Percentiles rank a stretch among this genome's conserved stretches.
phyloP scores from a whole-genome alignment of 2,888 invertebrate genomes.

The Myopa tessellatipennis region DNA sequence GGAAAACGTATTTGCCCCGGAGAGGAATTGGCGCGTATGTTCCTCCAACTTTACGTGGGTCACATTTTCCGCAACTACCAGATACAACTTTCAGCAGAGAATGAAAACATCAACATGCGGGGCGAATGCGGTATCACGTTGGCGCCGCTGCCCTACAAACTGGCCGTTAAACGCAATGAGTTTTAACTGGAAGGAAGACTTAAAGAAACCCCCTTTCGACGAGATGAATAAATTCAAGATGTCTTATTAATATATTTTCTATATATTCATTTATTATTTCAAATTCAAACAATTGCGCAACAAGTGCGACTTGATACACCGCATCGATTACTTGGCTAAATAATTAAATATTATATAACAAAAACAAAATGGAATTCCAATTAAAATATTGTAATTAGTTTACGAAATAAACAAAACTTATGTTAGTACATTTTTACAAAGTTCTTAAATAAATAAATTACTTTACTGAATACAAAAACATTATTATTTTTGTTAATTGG shows the following conservation, averaged over 20 bases:
- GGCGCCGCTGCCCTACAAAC: constrained; percentile 73
- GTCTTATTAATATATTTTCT: no score
- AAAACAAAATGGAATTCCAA: constrained; percentile 46
- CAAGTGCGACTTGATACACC: not conserved
- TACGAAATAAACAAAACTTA: constrained; percentile 34
- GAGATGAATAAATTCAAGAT: no score
- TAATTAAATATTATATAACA: constrained; percentile 52
- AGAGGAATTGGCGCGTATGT: constrained; percentile 83
- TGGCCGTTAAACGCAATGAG: constrained; percentile 53
- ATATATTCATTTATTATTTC: no score
- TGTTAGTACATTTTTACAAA: constrained; percentile 35
- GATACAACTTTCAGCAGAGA: constrained; percentile 65
- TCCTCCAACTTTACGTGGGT: constrained; percentile 74
- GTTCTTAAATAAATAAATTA: not conserved
- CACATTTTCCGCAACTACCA: constrained; percentile 73
- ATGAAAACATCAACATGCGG: constrained; percentile 71
- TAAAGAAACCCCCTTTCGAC: no score
- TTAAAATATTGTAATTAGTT: constrained; percentile 41
- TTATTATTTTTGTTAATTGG: constrained; percentile 18
- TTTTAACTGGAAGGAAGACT: no score
- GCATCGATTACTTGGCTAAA: constrained; percentile 23
- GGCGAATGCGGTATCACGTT: constrained; percentile 83
- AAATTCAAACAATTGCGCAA: not conserved
- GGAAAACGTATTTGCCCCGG: constrained; percentile 89
- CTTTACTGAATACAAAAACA: constrained; percentile 4